Evolutionary conservation across 1,140 invertebrate genomes (phyloP).

Genomic region (Zaprionus ghesquierei): DNA sequence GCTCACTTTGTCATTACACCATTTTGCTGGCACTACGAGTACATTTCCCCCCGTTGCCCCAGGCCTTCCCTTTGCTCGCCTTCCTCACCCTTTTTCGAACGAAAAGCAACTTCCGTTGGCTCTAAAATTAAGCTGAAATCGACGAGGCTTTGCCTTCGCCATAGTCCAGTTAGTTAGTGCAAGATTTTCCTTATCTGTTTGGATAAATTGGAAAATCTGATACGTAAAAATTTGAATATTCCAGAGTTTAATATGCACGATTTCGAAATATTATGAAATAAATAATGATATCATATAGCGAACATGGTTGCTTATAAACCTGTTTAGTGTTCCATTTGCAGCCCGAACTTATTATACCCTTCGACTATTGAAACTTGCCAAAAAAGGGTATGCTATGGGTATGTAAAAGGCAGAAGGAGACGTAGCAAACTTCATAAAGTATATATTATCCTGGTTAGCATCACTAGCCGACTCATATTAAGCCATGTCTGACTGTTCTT

Average conservation of each 20-base stretch:
- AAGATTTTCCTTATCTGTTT: not conserved
- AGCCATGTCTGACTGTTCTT: too few species aligned
- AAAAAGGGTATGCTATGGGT: too few species aligned
- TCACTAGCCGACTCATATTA: too few species aligned
- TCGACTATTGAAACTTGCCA: too few species aligned
- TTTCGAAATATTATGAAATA: not conserved
- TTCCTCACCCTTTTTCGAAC: not conserved
- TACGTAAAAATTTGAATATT: too few species aligned
- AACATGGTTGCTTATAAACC: too few species aligned
- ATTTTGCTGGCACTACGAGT: constrained; percentile 39
- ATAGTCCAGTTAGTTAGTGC: not conserved
- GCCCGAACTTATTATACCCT: too few species aligned
- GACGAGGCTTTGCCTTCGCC: not conserved
- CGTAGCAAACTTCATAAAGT: too few species aligned
- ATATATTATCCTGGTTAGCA: too few species aligned
- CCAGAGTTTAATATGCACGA: too few species aligned
- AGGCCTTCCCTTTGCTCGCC: not conserved
- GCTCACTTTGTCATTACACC: constrained; percentile 58
- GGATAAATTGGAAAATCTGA: not conserved
- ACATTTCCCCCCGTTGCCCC: not conserved
- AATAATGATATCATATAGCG: not conserved
- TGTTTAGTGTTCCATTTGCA: too few species aligned
- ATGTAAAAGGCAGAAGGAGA: too few species aligned
- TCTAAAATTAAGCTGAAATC: constrained; percentile 15
- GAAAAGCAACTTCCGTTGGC: constrained; percentile 55